Percentiles rank a stretch among this genome's conserved stretches.
Evolutionary conservation across 2,113 vertebrate species (phyloP).

Genomic region (Miniopterus natalensis): DNA sequence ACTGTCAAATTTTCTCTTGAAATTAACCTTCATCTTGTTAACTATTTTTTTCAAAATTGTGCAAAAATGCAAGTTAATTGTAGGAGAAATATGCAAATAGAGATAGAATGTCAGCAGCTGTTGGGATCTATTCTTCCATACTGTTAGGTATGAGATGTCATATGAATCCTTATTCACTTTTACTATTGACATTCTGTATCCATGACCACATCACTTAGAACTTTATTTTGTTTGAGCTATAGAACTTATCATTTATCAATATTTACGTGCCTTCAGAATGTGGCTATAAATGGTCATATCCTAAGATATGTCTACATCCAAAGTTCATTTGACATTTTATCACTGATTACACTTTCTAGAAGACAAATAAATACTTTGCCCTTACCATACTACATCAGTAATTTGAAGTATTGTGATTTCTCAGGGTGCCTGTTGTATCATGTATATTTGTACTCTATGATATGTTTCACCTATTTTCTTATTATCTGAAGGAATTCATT

Average conservation of each 20-base stretch:
- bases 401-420: conserved; percentile 42
- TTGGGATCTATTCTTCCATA: neutral
- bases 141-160: neutral
- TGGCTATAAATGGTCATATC: conserved; percentile 12
- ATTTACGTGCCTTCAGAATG: conserved; percentile 44
- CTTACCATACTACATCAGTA: neutral
- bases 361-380: conserved; percentile 20
- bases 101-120: neutral
- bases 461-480: conserved; percentile 34
- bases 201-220: conserved; percentile 1
- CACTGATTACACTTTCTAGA: conserved; percentile 32
- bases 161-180: conserved; percentile 19
- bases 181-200: conserved; percentile 34
- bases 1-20: conserved; percentile 27
- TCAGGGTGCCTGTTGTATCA: neutral
- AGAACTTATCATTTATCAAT: conserved; percentile 59
- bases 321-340: conserved; percentile 68
- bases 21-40: conserved; percentile 47
- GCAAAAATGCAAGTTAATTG: conserved; percentile 5
- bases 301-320: conserved; percentile 42
- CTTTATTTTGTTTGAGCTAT: conserved; percentile 64
- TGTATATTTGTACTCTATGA: neutral
- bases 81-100: conserved; percentile 54
- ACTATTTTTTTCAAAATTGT: conserved; percentile 11
- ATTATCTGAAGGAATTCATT: conserved; percentile 49